Base-by-base conservation (phyloP, 2,797 vertebrate species). In the Sebastiscus albofasciatus region DNA sequence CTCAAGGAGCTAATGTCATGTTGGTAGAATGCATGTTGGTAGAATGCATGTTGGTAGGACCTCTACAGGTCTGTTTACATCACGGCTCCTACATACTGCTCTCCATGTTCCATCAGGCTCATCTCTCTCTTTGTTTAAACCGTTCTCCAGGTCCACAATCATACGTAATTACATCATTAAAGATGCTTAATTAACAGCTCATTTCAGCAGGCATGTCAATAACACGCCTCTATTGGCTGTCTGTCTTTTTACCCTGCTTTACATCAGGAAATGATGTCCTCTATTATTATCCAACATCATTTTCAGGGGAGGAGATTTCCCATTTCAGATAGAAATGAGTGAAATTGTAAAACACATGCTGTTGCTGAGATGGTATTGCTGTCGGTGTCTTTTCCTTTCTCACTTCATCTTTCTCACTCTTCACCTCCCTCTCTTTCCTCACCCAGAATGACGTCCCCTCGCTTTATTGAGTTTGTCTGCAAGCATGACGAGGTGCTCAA, bases 391-490 rank as follows among this genome's bases (percentile, higher is more conserved):
- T 55, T 8, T 67, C 8, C 4, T 29, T 16, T 55, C 20, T 75
- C 68, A 22, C 22, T 74, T 13, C 31, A 16, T 64, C 55, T 66
- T 39, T 29, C 24, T 82, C 55, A 20, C 1, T 31, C 58, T 49
- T 55, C 18, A 11, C 22, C 18, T 42, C 16, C 8, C n/a, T 77
- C 60, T 88, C 39, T 81, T 71, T 82, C 72, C 5, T 81, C 46
- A 13, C 75, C 42, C 92, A 99, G 98, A 93, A 98, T 99, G 97
- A 99, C 99, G 0, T 99, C 99, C 0, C 98, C 98, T 46, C 97
- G 96, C 80, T 99, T 99, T 93, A 99, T 99, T 75, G 99, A 99
- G 93, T 99, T 99, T 91, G 97, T 99, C 87, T 99, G 98, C 94
- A 99, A 97, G 90, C 98, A 99, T 1, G 98, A 99, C 86, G 97